Conservation (phyloP, 2,888 invertebrate genomes). For the Hetaerina titia region DNA sequence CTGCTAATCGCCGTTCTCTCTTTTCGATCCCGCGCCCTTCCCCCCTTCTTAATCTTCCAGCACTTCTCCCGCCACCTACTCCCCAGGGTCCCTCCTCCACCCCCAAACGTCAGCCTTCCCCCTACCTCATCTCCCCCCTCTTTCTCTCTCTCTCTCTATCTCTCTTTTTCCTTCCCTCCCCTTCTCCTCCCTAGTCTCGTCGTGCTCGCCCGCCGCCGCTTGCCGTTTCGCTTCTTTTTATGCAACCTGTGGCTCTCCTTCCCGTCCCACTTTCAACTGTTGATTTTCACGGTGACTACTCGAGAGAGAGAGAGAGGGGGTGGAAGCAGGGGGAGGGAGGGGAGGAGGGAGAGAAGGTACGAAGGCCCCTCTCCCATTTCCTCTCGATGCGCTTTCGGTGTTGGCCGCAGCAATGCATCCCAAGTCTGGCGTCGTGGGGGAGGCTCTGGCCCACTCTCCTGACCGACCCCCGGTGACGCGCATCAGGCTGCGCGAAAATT, state of each 20-base stretch:
- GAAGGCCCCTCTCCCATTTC: neutral
- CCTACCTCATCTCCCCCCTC: neutral
- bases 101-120: neutral
- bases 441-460: no score
- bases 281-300: slow-evolving; percentile 67
- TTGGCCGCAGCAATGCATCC: slow-evolving; percentile 1
- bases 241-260: slow-evolving; percentile 65
- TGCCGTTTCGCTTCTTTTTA: slow-evolving; percentile 54
- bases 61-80: neutral
- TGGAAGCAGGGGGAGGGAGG: neutral
- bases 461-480: neutral
- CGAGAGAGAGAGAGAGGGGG: neutral
- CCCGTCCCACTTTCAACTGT: slow-evolving; percentile 65
- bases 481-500: neutral
- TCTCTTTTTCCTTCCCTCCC: neutral
- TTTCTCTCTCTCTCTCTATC: neutral
- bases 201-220: neutral
- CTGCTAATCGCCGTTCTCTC: neutral
- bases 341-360: neutral
- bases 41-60: neutral
- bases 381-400: neutral
- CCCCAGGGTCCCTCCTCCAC: no score
- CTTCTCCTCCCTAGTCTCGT: neutral
- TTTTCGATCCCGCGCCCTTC: neutral
- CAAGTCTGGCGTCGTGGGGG: neutral